phyloP scores from a whole-genome alignment of 2,113 vertebrate species.

The Eubucco bourcierii region DNA sequence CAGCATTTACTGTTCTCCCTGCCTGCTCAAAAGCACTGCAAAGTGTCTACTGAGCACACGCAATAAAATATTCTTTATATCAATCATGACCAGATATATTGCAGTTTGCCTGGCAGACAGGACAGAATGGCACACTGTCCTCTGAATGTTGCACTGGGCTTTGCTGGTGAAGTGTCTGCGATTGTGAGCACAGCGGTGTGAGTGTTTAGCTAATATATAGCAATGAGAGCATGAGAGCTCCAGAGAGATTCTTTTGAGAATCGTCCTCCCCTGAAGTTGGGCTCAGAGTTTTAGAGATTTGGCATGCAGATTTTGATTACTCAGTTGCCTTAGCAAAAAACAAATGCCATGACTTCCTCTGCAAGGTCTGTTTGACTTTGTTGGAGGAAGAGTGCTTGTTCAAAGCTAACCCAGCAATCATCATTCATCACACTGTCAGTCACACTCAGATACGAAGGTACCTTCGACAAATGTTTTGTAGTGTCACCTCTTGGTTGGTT shows the following conservation, averaged over 20 bases:
- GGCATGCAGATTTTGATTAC: not conserved
- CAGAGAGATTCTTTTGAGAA: not conserved
- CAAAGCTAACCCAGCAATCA: slow-evolving; percentile 32
- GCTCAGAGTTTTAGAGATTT: not conserved
- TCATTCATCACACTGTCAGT: slow-evolving; percentile 45
- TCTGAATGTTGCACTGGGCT: not conserved
- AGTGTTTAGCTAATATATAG: not conserved
- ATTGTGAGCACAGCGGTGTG: not conserved
- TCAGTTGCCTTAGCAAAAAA: not conserved
- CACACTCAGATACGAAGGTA: not conserved
- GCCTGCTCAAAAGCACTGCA: not conserved
- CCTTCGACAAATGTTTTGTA: not conserved
- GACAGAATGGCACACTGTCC: not conserved
- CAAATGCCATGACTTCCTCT: not conserved
- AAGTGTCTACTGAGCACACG: not conserved
- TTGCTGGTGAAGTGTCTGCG: rapidly evolving
- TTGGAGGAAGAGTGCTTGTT: not conserved
- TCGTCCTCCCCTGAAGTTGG: not conserved
- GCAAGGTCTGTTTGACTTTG: slow-evolving; percentile 55
- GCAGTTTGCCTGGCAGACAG: not conserved
- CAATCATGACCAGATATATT: not conserved
- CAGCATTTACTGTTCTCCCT: not conserved
- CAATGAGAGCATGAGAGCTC: not conserved
- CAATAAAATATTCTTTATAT: not conserved
- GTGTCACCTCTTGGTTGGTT: not conserved